These are phyloP conservation scores for Motacilla tschutschensis DNA, from an alignment of 2,113 vertebrate genomes.

Conservation along the genomic window DNA sequence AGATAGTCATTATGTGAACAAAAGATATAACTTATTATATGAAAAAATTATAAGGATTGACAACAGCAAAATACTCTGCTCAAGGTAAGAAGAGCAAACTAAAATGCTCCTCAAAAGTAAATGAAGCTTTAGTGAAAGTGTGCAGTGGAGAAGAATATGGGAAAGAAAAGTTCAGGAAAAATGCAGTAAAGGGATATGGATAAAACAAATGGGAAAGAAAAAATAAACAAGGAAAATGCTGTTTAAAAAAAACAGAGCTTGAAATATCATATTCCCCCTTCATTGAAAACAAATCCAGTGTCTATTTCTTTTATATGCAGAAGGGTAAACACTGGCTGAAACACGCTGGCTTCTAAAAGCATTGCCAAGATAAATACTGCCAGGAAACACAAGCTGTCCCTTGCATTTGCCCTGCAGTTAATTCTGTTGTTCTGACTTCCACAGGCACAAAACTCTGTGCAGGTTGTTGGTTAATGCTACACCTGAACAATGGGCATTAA, in stretches of 20 bases:
- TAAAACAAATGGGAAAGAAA: constrained; percentile 6
- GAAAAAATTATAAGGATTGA: not conserved
- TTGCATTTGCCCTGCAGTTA: not conserved
- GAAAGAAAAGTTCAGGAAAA: not conserved
- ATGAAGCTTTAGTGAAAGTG: not conserved
- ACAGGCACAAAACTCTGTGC: not conserved
- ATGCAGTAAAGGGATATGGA: not conserved
- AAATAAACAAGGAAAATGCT: constrained; percentile 3
- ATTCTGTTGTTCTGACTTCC: not conserved
- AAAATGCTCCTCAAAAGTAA: not conserved
- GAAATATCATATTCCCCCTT: constrained; percentile 2
- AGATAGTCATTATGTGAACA: not conserved
- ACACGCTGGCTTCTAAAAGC: not conserved
- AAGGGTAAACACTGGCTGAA: constrained; percentile 14
- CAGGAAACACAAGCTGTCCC: not conserved
- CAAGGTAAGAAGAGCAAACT: not conserved
- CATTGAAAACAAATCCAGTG: not conserved
- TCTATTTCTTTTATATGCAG: not conserved
- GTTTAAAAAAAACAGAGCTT: not conserved
- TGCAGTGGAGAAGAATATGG: not conserved
- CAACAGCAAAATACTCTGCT: not conserved
- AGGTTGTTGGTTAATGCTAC: not conserved
- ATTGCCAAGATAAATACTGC: not conserved
- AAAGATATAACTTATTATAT: not conserved
- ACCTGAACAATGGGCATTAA: not conserved